phyloP scores from a whole-genome alignment of 2,113 vertebrate genomes.

The Panthera uncia region DNA sequence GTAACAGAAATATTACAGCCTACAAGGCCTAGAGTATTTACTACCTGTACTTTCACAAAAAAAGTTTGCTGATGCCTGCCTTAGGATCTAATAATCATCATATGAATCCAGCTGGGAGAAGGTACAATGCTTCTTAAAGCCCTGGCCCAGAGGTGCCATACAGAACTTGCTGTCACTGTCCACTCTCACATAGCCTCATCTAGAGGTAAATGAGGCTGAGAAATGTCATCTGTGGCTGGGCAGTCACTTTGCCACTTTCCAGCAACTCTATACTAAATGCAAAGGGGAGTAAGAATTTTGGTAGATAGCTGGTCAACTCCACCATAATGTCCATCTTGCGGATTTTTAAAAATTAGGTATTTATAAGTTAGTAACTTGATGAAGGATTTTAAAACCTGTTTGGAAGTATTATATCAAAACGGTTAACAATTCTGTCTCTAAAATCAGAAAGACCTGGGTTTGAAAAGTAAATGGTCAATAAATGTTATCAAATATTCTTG shows the following conservation, averaged over 20 bases:
- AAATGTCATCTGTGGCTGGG: neutral
- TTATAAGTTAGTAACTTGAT: neutral
- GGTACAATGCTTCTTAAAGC: neutral
- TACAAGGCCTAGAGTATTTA: neutral
- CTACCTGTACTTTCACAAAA: neutral
- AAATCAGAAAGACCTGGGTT: neutral
- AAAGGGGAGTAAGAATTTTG: neutral
- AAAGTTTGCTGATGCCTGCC: neutral
- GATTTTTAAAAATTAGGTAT: neutral
- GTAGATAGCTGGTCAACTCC: neutral
- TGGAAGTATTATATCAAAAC: neutral
- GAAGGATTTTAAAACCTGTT: neutral
- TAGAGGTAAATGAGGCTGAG: neutral
- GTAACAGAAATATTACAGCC: neutral
- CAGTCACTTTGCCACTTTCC: neutral
- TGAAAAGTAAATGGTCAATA: neutral
- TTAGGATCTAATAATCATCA: neutral
- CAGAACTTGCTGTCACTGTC: neutral
- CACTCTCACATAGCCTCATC: neutral
- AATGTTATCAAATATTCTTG: neutral
- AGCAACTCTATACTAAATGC: neutral
- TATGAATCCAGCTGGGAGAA: neutral
- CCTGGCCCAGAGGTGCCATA: neutral
- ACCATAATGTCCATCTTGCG: neutral
- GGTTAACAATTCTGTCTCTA: neutral